A percentile compares a stretch with the other conserved stretches of the same genome.
phyloP scores from a whole-genome alignment of 1,140 invertebrate species.

The Oedothorax gibbosus region DNA sequence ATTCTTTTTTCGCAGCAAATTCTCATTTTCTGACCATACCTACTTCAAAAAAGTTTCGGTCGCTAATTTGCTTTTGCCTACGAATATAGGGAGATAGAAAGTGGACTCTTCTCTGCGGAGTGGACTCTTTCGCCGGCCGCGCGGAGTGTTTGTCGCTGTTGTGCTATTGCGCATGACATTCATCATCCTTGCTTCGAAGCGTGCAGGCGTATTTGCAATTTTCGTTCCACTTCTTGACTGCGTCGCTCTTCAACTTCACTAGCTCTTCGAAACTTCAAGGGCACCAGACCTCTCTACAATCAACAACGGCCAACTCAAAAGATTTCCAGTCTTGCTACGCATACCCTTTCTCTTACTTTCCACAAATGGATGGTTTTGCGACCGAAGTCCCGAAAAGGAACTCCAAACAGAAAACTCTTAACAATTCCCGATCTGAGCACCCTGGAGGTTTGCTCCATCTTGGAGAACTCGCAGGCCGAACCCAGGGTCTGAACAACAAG shows the following conservation, averaged over 20 bases:
- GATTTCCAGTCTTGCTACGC: conserved; percentile 49
- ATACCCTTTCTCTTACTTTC: conserved; percentile 26
- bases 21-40: background rate
- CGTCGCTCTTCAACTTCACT: background rate
- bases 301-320: conserved; percentile 51
- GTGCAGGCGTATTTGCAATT: conserved; percentile 20
- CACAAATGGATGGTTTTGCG: conserved; percentile 56
- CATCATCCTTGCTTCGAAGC: background rate
- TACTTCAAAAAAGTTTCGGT: background rate
- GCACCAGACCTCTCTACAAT: background rate
- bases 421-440: conserved; percentile 61
- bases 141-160: conserved; percentile 3
- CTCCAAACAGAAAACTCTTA: conserved; percentile 41
- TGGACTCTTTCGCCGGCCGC: background rate
- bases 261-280: background rate
- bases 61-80: conserved; percentile 1
- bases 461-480: conserved; percentile 55
- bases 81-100: background rate
- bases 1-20: background rate
- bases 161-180: conserved; percentile 52
- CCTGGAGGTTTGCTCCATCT: conserved; percentile 62
- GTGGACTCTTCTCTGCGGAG: conserved; percentile 42
- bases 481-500: background rate
- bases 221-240: background rate
- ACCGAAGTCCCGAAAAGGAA: conserved; percentile 34